Evolutionary conservation across 1,140 invertebrate species (phyloP).

Genomic region (Eriocheir sinensis): DNA sequence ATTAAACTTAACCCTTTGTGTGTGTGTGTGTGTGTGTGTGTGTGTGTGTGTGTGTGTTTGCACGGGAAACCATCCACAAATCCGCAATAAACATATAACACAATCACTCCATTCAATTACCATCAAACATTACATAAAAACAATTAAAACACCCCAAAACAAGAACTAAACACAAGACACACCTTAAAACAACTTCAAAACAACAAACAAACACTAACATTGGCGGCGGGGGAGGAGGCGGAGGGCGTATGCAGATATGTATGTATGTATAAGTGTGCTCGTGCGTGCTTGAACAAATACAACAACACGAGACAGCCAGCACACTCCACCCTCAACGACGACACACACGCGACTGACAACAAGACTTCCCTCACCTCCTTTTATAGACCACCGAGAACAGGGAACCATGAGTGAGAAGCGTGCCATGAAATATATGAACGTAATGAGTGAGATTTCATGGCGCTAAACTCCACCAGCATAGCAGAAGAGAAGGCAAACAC

Average conservation of each 20-base stretch:
- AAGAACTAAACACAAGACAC: not conserved
- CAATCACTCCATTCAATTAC: no score
- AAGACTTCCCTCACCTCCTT: not conserved
- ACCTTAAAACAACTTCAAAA: not conserved
- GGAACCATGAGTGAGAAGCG: not conserved
- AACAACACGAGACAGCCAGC: not conserved
- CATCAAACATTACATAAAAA: not conserved
- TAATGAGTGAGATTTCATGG: not conserved
- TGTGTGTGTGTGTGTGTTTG: no score
- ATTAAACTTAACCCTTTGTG: not conserved
- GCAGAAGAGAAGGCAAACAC: no score
- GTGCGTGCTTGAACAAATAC: not conserved
- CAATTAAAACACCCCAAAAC: not conserved
- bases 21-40: no score
- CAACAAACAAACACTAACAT: not conserved
- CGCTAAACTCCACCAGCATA: not conserved
- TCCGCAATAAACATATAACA: no score
- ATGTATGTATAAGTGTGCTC: no score
- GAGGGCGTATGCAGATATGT: no score
- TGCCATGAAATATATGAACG: not conserved
- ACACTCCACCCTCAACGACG: constrained; percentile 3
- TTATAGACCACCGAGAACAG: not conserved
- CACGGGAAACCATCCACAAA: no score
- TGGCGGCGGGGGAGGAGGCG: no score
- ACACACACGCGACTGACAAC: not conserved